Evolutionary conservation across 2,797 vertebrate species (phyloP).

Genomic region (Lepilemur ruficaudatus): DNA sequence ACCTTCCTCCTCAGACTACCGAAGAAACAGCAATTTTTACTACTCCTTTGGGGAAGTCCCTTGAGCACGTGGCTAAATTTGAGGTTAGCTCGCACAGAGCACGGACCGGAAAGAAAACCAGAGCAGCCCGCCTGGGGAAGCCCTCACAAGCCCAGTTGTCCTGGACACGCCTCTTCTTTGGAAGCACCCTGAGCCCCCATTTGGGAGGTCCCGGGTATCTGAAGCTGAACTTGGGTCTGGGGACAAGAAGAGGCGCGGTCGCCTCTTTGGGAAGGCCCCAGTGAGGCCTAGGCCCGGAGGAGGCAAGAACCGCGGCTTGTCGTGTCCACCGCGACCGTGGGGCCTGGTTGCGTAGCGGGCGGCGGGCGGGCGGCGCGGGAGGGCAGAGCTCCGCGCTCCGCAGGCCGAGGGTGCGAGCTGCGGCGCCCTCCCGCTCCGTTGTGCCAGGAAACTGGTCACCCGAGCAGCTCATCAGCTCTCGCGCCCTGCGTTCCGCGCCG

Average conservation of each 20-base stretch:
- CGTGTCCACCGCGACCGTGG: background rate
- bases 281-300: background rate
- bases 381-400: background rate
- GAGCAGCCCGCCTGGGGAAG: rapidly evolving
- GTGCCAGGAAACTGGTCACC: background rate
- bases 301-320: background rate
- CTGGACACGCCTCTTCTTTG: background rate
- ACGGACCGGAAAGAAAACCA: background rate
- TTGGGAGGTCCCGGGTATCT: background rate
- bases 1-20: background rate
- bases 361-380: background rate
- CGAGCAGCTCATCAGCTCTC: rapidly evolving
- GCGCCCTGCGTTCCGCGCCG: rapidly evolving
- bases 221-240: background rate
- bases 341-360: background rate
- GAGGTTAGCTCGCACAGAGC: background rate
- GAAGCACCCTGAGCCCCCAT: background rate
- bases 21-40: background rate
- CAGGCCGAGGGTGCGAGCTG: background rate
- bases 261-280: background rate
- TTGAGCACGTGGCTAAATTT: background rate
- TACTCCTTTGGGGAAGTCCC: background rate
- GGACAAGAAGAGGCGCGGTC: rapidly evolving
- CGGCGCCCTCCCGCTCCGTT: rapidly evolving
- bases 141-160: rapidly evolving